Evolutionary conservation across 2,888 invertebrate genomes (phyloP).

Genomic region (Clivina fossor): DNA sequence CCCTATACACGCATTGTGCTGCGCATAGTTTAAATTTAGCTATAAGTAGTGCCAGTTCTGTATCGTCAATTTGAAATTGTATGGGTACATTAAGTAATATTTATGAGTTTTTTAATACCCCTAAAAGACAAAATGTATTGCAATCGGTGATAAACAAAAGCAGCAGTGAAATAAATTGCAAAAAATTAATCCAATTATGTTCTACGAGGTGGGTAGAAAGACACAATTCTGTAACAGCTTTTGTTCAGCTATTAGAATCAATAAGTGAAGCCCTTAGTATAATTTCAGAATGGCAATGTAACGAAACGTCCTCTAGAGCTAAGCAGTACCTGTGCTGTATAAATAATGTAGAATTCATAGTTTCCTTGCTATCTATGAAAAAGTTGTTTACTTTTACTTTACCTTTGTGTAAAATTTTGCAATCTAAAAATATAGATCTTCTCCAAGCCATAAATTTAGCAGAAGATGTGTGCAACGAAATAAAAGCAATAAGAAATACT

Average conservation of each 20-base stretch:
- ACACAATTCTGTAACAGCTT: neutral
- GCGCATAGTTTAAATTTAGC: slow-evolving; percentile 42
- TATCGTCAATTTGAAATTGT: slow-evolving; percentile 40
- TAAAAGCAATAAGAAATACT: neutral
- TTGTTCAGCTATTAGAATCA: slow-evolving; percentile 8
- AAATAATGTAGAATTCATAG: neutral
- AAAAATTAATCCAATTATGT: slow-evolving; percentile 8
- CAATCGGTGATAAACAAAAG: no score
- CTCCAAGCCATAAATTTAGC: neutral
- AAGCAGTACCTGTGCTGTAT: no score
- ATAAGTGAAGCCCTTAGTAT: no score
- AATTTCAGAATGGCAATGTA: neutral
- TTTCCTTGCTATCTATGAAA: slow-evolving; percentile 1
- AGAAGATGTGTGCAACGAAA: neutral
- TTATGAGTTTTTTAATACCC: slow-evolving; percentile 27
- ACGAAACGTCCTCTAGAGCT: slow-evolving; percentile 10
- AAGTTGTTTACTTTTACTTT: neutral
- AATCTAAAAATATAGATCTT: slow-evolving; percentile 1
- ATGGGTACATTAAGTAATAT: slow-evolving; percentile 35
- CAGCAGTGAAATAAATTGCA: neutral
- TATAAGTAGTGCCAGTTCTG: slow-evolving; percentile 38
- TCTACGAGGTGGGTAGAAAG: slow-evolving; percentile 4
- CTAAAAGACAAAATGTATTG: no score
- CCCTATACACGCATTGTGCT: slow-evolving; percentile 42
- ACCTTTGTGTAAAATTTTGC: neutral